Evolutionary conservation across 2,888 invertebrate species (phyloP), one percentile per base, ranked within the genome.

Genomic region (Nesidiocoris tenuis): DNA sequence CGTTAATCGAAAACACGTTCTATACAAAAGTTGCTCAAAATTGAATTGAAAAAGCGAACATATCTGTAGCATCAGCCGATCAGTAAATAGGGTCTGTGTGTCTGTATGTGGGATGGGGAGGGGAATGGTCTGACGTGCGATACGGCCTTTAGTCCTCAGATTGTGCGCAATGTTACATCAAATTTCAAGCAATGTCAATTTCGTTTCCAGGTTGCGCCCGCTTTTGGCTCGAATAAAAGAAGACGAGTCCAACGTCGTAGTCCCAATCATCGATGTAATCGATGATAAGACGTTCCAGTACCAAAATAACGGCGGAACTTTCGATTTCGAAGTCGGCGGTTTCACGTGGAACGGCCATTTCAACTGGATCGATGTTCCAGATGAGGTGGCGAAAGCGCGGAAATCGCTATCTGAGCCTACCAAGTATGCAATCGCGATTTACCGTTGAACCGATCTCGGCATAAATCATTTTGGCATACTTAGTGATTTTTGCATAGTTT

Each of bases 241-340:
- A 80, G 89, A 92, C 39, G 86, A 89, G 0, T 90, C 88, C 24
- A 90, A 93, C 9, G 93, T 97, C 7, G 86, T 96, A 72, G 94
- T 96, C 81, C 98, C 98, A 63, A 94, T 96, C 80, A 98, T 98
- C 80, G 98, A 98, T 85, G 92, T 94, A 75, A 95, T 98, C 80
- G 93, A 93, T 83, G 91, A 92, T 78, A 87, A 88, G 79, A 91
- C 88, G 66, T 88, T 96, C 83, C 89, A 88, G 82, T 94, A 94
- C 84, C 89, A 88, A 84, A 88, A 86, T 80, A 83, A 86, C 23
- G 83, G 82, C 79, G 83, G 79, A 16, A 79, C 79, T 0, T 78
- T 74, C 57, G 72, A 75, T 19, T 86, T 86, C 79, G 86, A 86
- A 85, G 88, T 93, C 54, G 93, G 94, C 1, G 93, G 93, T 2